These are phyloP conservation scores for Tautogolabrus adspersus DNA, from an alignment of 2,113 vertebrate genomes.

Conservation along the genomic window DNA sequence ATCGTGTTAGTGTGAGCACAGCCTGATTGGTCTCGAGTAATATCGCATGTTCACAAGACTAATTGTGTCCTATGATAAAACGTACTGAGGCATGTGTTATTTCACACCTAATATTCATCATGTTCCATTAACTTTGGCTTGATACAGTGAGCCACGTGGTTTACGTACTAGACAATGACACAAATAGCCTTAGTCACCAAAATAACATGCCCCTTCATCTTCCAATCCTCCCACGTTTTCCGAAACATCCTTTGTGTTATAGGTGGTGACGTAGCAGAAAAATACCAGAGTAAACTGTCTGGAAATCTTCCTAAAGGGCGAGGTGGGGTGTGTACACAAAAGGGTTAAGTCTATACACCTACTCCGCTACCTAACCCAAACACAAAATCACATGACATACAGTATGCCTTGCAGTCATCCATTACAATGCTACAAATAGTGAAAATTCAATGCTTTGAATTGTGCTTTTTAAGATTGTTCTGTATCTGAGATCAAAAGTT, in stretches of 20 bases:
- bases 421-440: not conserved
- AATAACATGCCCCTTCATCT: conserved; percentile 26
- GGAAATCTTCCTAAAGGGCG: conserved; percentile 42
- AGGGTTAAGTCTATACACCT: not conserved
- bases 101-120: conserved; percentile 23
- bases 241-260: conserved; percentile 59
- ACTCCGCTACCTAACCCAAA: conserved; percentile 18
- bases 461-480: not conserved
- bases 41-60: conserved; percentile 22
- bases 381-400: conserved; percentile 1
- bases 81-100: conserved; percentile 5
- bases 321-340: conserved; percentile 29
- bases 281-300: conserved; percentile 42
- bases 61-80: conserved; percentile 20
- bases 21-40: conserved; percentile 26
- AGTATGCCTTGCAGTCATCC: not conserved
- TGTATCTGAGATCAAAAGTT: not conserved
- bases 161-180: conserved; percentile 23
- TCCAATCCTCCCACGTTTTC: not conserved
- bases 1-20: not conserved
- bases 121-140: conserved; percentile 24
- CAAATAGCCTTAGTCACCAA: conserved; percentile 42
- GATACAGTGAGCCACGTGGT: conserved; percentile 13
- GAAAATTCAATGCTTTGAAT: not conserved
- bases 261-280: conserved; percentile 23